These are phyloP conservation scores for Zingel zingel DNA, from an alignment of 2,113 vertebrate genomes.

Conservation along the genomic window DNA sequence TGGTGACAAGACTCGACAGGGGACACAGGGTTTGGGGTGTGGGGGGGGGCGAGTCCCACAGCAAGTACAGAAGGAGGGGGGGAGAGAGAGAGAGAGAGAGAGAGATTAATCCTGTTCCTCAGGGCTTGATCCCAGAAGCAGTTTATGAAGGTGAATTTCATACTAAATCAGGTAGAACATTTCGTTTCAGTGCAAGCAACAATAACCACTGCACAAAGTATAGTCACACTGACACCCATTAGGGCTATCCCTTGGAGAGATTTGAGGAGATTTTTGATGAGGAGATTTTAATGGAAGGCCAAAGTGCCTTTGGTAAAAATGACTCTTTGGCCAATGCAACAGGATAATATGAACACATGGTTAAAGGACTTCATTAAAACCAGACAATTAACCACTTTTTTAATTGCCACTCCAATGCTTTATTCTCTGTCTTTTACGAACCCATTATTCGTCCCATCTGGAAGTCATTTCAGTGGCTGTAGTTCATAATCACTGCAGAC, in stretches of 20 bases:
- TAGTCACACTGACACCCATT: too few relatives aligned
- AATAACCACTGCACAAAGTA: background rate
- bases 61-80: background rate
- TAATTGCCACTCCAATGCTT: constrained; percentile 6
- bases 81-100: too few relatives aligned
- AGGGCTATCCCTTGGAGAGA: too few relatives aligned
- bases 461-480: constrained; percentile 39
- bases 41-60: constrained; percentile 8
- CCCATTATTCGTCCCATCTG: constrained; percentile 64
- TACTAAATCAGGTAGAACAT: background rate
- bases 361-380: background rate
- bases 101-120: background rate
- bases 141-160: background rate
- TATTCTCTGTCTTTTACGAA: background rate
- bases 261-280: background rate
- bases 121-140: background rate
- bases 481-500: constrained; percentile 68
- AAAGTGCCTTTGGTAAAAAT: background rate
- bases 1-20: constrained; percentile 67
- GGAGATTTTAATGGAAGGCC: background rate
- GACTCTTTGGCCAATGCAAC: background rate
- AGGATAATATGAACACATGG: background rate
- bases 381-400: background rate
- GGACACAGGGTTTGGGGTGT: background rate
- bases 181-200: background rate